Evolutionary conservation across 2,113 vertebrate genomes (phyloP), one percentile per base, ranked within the genome.

Genomic region (Xyliphius kryptos): DNA sequence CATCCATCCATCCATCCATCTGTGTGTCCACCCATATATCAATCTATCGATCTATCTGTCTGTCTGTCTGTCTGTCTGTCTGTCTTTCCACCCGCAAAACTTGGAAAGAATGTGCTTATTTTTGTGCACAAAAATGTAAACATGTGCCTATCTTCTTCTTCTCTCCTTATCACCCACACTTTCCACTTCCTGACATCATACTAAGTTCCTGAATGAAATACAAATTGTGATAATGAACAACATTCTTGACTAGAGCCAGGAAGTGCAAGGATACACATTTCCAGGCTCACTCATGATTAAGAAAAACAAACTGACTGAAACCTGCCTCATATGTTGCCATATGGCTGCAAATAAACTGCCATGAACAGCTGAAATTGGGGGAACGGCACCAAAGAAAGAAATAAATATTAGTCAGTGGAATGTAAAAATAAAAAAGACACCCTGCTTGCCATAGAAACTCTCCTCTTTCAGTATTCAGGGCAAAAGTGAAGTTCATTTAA

Each of bases 171-270:
- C 60, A 70, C 56, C 15, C n/a, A n/a, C n/a, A n/a, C n/a, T n/a
- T n/a, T n/a, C n/a, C 65, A 66, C 64, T 70, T 36, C 53, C 51
- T 44, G 58, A 63, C 58, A 66, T 41, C 47, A 74, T 70, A 77
- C 53, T 77, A 66, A 72, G 68, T 76, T 78, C 71, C 64, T 78
- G 70, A 77, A 74, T 76, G 76, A 71, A 61, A n/a, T n/a, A n/a
- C n/a, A 63, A 67, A 20, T 67, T 56, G 70, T 59, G 68, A 68
- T 83, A 82, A 83, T 81, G 77, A 85, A 77, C 69, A 59, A 63
- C 51, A 70, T 46, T 61, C 50, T 38, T 4, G 13, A 69, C 50
- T 57, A 64, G 48, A 59, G 16, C 13, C 56, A 61, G 47, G 62
- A 19, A 60, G 17, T 49, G 17, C 44, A 55, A 20, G 49, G 11